Conservation (phyloP, 2,888 invertebrate species). For the Xylota segnis region DNA sequence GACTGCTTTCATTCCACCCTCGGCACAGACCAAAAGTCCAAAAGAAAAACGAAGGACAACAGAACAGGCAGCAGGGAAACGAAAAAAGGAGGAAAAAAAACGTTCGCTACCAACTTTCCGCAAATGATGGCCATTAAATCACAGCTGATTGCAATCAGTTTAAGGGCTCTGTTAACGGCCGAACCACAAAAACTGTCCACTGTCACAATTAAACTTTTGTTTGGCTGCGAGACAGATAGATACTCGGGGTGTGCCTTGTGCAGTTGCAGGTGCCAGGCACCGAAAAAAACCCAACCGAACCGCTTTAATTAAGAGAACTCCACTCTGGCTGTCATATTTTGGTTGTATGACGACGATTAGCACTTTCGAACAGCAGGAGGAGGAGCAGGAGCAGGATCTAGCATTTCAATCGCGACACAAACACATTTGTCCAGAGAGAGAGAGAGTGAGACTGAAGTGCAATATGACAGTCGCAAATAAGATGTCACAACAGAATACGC, state of each 20-base stretch:
- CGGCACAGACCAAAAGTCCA: background rate
- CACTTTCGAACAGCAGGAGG: constrained; percentile 25
- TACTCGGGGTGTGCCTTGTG: constrained; percentile 14
- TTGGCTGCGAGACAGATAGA: constrained; percentile 50
- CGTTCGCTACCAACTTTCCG: constrained; percentile 55
- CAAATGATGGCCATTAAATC: constrained; percentile 76
- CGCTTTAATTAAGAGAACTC: constrained; percentile 67
- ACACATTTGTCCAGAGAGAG: constrained; percentile 70
- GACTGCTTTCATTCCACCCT: background rate
- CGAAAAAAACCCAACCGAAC: constrained; percentile 38
- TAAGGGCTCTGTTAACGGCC: constrained; percentile 71
- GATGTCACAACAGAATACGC: constrained; percentile 59
- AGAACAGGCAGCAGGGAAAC: background rate
- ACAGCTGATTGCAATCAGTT: constrained; percentile 77
- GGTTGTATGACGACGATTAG: constrained; percentile 56
- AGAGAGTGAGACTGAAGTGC: constrained; percentile 47
- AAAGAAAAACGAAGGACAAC: constrained; percentile 28
- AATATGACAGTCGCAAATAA: constrained; percentile 64
- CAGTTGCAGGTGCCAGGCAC: constrained; percentile 69
- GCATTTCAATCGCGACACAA: constrained; percentile 45
- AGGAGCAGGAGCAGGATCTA: constrained; percentile 34
- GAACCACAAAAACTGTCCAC: constrained; percentile 72
- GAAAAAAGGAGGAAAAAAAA: constrained; percentile 4
- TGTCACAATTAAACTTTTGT: constrained; percentile 73
- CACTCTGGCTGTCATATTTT: constrained; percentile 40